Evolutionary conservation across 2,888 invertebrate species (phyloP).

Genomic region (Mactromeris polynyma): DNA sequence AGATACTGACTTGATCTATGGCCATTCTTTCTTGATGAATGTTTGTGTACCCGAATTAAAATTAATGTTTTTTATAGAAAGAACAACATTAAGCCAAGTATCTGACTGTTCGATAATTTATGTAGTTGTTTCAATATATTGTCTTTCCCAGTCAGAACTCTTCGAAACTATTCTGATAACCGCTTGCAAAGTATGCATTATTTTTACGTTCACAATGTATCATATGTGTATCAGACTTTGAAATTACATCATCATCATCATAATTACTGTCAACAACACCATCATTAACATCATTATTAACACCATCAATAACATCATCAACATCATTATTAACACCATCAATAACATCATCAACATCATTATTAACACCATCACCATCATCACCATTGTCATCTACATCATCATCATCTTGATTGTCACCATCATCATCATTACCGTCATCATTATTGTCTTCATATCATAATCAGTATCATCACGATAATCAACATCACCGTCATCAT

Average conservation of each 20-base stretch:
- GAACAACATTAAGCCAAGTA: background rate
- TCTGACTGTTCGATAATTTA: background rate
- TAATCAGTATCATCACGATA: background rate
- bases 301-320: background rate
- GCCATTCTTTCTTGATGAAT: background rate
- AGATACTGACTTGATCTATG: constrained; percentile 1
- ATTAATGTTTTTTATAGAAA: constrained; percentile 2
- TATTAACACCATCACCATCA: background rate
- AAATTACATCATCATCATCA: background rate
- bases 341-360: background rate
- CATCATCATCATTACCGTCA: background rate
- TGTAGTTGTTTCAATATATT: background rate
- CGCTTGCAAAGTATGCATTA: too few species aligned
- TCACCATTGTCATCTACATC: background rate
- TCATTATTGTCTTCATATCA: too few species aligned
- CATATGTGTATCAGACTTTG: background rate
- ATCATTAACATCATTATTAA: background rate
- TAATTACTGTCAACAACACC: background rate
- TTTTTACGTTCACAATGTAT: background rate
- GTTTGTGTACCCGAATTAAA: background rate
- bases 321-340: background rate
- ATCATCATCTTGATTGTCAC: background rate
- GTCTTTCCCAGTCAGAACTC: background rate
- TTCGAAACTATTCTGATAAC: too few species aligned
- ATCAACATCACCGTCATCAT: background rate